Conservation (phyloP, 2,888 invertebrate genomes). For the Abrostola tripartita region DNA sequence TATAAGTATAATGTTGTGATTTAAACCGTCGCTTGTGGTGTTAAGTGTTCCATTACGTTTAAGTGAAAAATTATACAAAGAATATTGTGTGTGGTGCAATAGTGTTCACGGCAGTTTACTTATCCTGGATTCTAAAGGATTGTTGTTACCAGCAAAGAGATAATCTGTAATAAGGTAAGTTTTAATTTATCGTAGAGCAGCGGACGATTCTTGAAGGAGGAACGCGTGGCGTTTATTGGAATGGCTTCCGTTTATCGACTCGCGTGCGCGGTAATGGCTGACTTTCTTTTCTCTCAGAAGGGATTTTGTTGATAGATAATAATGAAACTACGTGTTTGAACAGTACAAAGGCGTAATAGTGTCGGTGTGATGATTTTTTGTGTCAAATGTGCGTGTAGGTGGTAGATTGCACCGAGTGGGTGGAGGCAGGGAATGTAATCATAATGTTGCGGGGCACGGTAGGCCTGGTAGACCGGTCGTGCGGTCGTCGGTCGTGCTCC, state of each 20-base stretch:
- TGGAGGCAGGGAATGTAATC: slow-evolving; percentile 74
- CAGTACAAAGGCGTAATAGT: slow-evolving; percentile 50
- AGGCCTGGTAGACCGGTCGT: slow-evolving; percentile 56
- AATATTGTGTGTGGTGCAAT: slow-evolving; percentile 83
- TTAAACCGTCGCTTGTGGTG: slow-evolving; percentile 79
- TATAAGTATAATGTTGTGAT: slow-evolving; percentile 83
- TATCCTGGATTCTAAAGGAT: slow-evolving; percentile 84
- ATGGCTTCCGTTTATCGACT: slow-evolving; percentile 87
- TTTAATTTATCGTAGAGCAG: slow-evolving; percentile 53
- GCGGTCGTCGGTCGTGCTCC: slow-evolving; percentile 39
- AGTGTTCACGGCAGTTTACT: slow-evolving; percentile 76
- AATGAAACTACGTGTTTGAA: slow-evolving; percentile 50
- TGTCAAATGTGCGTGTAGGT: slow-evolving; percentile 56
- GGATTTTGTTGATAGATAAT: slow-evolving; percentile 62
- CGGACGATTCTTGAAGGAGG: slow-evolving; percentile 42
- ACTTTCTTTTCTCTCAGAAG: slow-evolving; percentile 78
- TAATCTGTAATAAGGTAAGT: slow-evolving; percentile 77
- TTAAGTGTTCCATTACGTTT: slow-evolving; percentile 78
- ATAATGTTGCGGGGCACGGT: slow-evolving; percentile 58
- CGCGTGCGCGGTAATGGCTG: slow-evolving; percentile 88
- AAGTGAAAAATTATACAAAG: slow-evolving; percentile 77
- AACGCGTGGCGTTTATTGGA: slow-evolving; percentile 81
- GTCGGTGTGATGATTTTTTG: slow-evolving; percentile 60
- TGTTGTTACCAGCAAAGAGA: slow-evolving; percentile 75
- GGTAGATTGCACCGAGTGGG: slow-evolving; percentile 68